Percentiles rank a stretch among this genome's conserved stretches.
Conservation (phyloP, 2,113 vertebrate species). For the Edolisoma coerulescens region DNA sequence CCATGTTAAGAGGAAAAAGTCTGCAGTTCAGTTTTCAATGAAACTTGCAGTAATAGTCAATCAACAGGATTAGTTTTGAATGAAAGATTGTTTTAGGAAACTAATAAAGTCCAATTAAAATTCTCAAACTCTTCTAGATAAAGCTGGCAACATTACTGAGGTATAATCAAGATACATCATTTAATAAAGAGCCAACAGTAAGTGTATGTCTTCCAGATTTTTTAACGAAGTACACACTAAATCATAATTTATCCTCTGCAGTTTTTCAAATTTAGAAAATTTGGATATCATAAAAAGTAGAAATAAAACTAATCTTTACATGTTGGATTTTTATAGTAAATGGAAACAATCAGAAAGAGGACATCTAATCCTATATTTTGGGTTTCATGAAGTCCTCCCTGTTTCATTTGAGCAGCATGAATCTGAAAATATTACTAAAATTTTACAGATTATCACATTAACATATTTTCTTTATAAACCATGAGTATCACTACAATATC, state of each 20-base stretch:
- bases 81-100: not conserved
- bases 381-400: not conserved
- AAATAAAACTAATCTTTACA: not conserved
- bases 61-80: conserved; percentile 13
- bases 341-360: not conserved
- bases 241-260: not conserved
- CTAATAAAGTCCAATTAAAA: conserved; percentile 17
- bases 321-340: not conserved
- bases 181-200: not conserved
- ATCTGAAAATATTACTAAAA: not conserved
- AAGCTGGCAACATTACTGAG: not conserved
- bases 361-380: not conserved
- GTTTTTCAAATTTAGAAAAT: not conserved
- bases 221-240: not conserved
- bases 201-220: not conserved
- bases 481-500: not conserved
- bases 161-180: not conserved
- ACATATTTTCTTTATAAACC: not conserved
- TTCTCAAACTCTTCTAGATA: not conserved
- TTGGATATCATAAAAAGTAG: not conserved
- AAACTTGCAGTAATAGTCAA: not conserved
- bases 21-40: not conserved
- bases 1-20: not conserved
- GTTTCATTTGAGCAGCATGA: not conserved
- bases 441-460: not conserved